phyloP scores from a whole-genome alignment of 2,888 invertebrate genomes.

The Hetaerina titia region DNA sequence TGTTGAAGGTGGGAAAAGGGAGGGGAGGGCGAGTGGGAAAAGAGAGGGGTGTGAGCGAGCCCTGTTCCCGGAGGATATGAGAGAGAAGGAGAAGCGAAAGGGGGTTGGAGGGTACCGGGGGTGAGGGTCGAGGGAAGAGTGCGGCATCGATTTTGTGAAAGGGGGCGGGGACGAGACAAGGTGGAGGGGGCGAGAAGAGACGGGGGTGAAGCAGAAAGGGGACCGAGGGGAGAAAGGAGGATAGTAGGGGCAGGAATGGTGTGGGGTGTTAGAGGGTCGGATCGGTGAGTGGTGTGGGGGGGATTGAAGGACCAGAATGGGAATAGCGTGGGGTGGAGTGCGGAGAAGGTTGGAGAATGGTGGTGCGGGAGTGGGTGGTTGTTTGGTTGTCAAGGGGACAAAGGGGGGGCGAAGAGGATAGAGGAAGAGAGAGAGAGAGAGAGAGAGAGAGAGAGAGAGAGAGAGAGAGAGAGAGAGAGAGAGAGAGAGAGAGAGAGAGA shows the following conservation, averaged over 20 bases:
- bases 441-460: background rate
- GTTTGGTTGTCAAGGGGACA: background rate
- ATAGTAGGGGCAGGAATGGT: no score
- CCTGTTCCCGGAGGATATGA: background rate
- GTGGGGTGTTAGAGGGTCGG: no score
- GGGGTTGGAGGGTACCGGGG: background rate
- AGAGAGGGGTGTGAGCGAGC: background rate
- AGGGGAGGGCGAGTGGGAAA: background rate
- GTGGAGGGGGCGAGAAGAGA: background rate
- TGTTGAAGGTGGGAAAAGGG: background rate
- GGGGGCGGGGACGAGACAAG: background rate
- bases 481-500: background rate
- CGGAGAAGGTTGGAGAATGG: background rate
- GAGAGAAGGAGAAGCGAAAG: no score
- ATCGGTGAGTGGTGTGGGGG: no score
- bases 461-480: background rate
- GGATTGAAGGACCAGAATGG: no score
- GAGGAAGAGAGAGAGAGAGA: background rate
- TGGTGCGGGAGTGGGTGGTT: background rate
- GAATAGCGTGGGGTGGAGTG: background rate
- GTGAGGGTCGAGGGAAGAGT: background rate
- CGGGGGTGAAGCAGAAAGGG: background rate
- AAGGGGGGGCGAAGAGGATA: background rate
- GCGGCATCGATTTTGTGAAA: conserved; percentile 32
- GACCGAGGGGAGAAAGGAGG: background rate